phyloP scores from a whole-genome alignment of 1,140 invertebrate species.

The Zaprionus camerounensis region DNA sequence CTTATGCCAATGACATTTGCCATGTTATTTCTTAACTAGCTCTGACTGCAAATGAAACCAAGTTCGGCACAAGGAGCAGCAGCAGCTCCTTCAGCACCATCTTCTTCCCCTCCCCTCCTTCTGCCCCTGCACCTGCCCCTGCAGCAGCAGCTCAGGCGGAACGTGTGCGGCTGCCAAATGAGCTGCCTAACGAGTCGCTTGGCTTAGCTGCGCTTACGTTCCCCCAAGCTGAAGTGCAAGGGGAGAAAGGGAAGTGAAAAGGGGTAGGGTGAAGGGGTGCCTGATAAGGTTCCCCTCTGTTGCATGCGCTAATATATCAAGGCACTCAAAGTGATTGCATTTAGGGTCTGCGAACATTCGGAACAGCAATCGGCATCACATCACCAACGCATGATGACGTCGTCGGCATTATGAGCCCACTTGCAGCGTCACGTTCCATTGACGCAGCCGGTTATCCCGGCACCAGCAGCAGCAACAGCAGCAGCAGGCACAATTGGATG shows the following conservation, averaged over 20 bases:
- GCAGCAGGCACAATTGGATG: conserved; percentile 8
- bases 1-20: conserved; percentile 70
- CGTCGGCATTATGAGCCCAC: conserved; percentile 56
- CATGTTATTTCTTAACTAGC: conserved; percentile 74
- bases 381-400: conserved; percentile 4
- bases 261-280: background rate
- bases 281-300: conserved; percentile 1
- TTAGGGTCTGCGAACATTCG: conserved; percentile 33
- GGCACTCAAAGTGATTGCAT: conserved; percentile 74
- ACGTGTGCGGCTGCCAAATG: conserved; percentile 71
- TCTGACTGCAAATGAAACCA: conserved; percentile 62
- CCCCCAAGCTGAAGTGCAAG: background rate
- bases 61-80: conserved; percentile 36
- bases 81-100: background rate
- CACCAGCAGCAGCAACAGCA: too few relatives aligned
- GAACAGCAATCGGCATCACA: background rate
- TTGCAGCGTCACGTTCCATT: conserved; percentile 73
- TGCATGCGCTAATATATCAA: conserved; percentile 66
- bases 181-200: conserved; percentile 58
- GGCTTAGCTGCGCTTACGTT: conserved; percentile 54
- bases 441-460: conserved; percentile 4
- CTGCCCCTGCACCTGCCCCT: background rate
- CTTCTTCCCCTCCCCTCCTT: background rate
- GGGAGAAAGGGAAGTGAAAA: too few relatives aligned
- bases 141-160: background rate